A percentile compares a stretch with the other conserved stretches of the same genome.
Evolutionary conservation across 2,113 vertebrate species (phyloP).

Genomic region (Pristiophorus japonicus): DNA sequence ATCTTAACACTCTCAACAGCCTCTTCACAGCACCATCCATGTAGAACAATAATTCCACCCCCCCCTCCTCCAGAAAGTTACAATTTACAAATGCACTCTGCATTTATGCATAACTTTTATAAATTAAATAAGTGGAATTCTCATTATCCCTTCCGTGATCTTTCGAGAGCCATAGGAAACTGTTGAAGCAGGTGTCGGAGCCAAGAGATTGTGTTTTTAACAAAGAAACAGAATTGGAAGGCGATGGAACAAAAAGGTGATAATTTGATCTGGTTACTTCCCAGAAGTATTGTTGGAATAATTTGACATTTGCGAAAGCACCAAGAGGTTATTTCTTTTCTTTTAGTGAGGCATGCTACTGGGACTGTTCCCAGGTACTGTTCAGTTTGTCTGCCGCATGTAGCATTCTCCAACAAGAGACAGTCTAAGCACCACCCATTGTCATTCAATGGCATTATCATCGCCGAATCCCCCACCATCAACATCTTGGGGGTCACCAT

Average conservation of each 20-base stretch:
- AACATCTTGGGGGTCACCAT: too few relatives aligned
- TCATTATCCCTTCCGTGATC: conserved; percentile 1
- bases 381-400: not conserved
- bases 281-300: not conserved
- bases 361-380: not conserved
- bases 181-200: not conserved
- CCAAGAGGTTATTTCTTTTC: not conserved
- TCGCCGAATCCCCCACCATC: too few relatives aligned
- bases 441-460: too few relatives aligned
- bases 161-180: not conserved
- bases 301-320: not conserved
- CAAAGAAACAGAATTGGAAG: not conserved
- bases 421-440: too few relatives aligned
- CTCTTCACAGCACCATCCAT: not conserved
- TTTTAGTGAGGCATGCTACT: not conserved
- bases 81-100: not conserved
- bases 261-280: not conserved
- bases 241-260: not conserved
- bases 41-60: not conserved
- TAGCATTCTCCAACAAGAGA: not conserved
- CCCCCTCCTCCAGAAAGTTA: not conserved
- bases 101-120: not conserved
- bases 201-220: not conserved
- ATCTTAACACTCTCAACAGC: not conserved
- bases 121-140: not conserved